A percentile compares a stretch with the other conserved stretches of the same genome.
These are phyloP conservation scores for Erpornis zantholeuca DNA, from an alignment of 2,113 vertebrate genomes.

Conservation along the genomic window DNA sequence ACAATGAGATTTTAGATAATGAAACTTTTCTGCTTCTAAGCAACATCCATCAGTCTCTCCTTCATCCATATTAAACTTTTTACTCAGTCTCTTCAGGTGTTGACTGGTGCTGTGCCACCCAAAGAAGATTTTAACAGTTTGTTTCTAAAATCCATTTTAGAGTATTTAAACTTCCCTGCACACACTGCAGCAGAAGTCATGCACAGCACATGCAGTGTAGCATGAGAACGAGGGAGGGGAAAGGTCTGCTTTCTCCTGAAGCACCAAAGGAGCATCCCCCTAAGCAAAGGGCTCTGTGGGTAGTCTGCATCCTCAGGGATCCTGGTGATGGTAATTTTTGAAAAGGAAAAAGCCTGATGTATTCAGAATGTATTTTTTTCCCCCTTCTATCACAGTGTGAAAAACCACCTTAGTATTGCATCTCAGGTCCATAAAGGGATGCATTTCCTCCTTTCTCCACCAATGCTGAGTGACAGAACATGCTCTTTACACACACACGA, in stretches of 20 bases:
- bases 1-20: not conserved
- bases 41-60: not conserved
- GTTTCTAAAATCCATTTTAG: not conserved
- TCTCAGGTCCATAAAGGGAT: not conserved
- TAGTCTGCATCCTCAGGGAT: not conserved
- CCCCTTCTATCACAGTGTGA: not conserved
- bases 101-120: not conserved
- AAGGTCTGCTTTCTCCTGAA: not conserved
- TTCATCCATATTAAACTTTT: not conserved
- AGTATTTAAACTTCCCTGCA: not conserved
- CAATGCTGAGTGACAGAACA: not conserved
- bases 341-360: not conserved
- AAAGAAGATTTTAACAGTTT: not conserved
- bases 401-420: not conserved
- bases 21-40: not conserved
- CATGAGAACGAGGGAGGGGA: not conserved
- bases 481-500: not conserved
- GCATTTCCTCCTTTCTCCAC: not conserved
- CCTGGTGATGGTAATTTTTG: not conserved
- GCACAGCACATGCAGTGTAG: not conserved
- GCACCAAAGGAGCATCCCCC: not conserved
- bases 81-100: not conserved
- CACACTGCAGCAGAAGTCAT: not conserved
- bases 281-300: not conserved
- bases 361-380: not conserved